phyloP scores from a whole-genome alignment of 2,113 vertebrate species.

The Ammodytes marinus region DNA sequence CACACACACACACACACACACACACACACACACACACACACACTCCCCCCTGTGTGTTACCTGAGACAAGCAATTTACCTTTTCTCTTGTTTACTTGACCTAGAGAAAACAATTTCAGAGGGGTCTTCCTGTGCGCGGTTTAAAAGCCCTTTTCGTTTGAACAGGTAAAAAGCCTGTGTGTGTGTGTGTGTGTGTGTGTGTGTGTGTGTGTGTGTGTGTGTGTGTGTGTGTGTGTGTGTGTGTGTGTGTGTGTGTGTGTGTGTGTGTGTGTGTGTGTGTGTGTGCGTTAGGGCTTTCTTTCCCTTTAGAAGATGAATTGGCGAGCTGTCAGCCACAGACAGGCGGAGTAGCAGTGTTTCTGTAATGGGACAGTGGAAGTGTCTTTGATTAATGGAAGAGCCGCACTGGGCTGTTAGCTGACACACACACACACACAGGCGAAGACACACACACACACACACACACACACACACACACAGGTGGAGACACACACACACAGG shows the following conservation, averaged over 20 bases:
- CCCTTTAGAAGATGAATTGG: constrained; percentile 92
- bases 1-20: background rate
- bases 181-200: too few species aligned
- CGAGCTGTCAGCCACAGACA: constrained; percentile 92
- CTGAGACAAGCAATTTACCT: constrained; percentile 88
- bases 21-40: too few species aligned
- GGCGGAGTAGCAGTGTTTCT: constrained; percentile 91
- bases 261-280: too few species aligned
- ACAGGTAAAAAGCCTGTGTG: constrained; percentile 75
- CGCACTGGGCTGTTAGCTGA: constrained; percentile 86
- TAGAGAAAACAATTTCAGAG: constrained; percentile 89
- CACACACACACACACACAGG: too few species aligned
- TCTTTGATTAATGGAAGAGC: constrained; percentile 96
- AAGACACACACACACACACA: too few species aligned
- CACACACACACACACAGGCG: constrained; percentile 54
- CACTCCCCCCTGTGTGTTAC: constrained; percentile 72
- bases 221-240: too few species aligned
- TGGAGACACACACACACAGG: too few species aligned
- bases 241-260: too few species aligned
- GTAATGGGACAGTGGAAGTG: constrained; percentile 96
- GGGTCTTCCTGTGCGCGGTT: constrained; percentile 83
- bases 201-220: too few species aligned
- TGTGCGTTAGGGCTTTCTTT: constrained; percentile 73
- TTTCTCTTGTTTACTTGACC: constrained; percentile 89
- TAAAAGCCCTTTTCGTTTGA: constrained; percentile 79